Base-by-base conservation (phyloP, 2,797 vertebrate genomes). In the Nannoperca australis region DNA sequence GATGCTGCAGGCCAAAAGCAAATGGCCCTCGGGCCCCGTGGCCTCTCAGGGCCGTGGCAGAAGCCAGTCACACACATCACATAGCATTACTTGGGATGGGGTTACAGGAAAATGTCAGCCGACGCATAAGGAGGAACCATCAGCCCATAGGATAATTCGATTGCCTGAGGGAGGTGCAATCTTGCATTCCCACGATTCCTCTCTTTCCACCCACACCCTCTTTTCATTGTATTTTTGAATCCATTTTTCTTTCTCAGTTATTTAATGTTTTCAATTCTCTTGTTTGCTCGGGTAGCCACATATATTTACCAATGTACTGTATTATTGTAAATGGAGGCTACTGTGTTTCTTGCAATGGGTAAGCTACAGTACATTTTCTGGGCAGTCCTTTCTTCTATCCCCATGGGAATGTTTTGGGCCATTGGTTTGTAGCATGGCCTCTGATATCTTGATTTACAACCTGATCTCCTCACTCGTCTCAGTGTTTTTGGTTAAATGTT, bases 131-230 rank as follows among this genome's bases (percentile, higher is more conserved):
- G 93, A 95, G 93, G 92, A 94, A 91, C 93, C 94, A 94, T 92
- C 91, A 94, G 94, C 93, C 95, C 92, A 91, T 95, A 93, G 94
- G 94, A 95, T 95, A 94, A 96, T 95, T 95, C 86, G 85, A 93
- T 93, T 85, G 93, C 95, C 95, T 80, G 82, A 85, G 93, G 95
- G 93, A 91, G 88, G 90, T 89, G 93, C 93, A 92, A 93, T 95
- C 92, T 93, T 93, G 86, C 93, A 92, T 95, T 95, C 95, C 95
- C 94, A 95, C 94, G 94, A 95, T 93, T 95, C 95, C 94, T 93
- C 90, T 85, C 91, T 95, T 94, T 94, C 94, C 93, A 93, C 94
- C 93, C 93, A 94, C 94, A 87, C 92, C 90, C 93, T 94, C 87
- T 93, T 92, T 89, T 93, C 91, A 93, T 93, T 94, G 92, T 93